Base-by-base conservation (phyloP, 1,140 invertebrate genomes). In the Coenobita brevimanus region DNA sequence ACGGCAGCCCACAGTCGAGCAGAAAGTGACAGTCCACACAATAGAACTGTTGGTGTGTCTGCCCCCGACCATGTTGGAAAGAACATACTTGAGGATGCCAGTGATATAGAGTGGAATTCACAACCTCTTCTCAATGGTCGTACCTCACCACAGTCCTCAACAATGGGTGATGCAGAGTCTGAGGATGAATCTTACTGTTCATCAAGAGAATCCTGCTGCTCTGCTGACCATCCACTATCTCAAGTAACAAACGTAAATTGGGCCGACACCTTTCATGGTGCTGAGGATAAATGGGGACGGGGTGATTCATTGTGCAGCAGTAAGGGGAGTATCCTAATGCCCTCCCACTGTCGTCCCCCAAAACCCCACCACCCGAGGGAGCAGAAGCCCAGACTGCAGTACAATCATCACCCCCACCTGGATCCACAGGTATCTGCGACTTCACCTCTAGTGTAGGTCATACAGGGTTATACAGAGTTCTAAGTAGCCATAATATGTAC, bases 131-230 rank as follows among this genome's bases (percentile, higher is more conserved):
- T 83, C 36, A 88, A 84, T 54, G 87, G 89, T 36, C 82, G 89
- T 62, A 88, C 85, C 46, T 90, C 89, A 33, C 89, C 89, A 36
- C 80, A 90, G 64, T 88, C 89, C 41, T 90, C 89, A 17, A 86
- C 85, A 27, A 62, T 90, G 43, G 89, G 89, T 8, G 89, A 90
- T 46, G 89, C 89, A 1, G 89, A 90, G 43, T 88, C 85, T 17
- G 89, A 90, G 64, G 89, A 90, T 73, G 87, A 90, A 33, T 83
- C 82, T 33, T 78, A 75, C 27, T 90, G 89, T 36, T 90, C 85
- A 27, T 90, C 89, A 4, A 85, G 87, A 33, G 85, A 82, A 3
- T 90, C 89, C 10, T 88, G 87, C 60, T 87, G 89, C 36, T 88
- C 89, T 1, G 82, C 80, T 21, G 80, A 88, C 73, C 87, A 87